A percentile compares a stretch with the other conserved stretches of the same genome.
Evolutionary conservation across 2,113 vertebrate genomes (phyloP).

Genomic region (Aythya baeri): DNA sequence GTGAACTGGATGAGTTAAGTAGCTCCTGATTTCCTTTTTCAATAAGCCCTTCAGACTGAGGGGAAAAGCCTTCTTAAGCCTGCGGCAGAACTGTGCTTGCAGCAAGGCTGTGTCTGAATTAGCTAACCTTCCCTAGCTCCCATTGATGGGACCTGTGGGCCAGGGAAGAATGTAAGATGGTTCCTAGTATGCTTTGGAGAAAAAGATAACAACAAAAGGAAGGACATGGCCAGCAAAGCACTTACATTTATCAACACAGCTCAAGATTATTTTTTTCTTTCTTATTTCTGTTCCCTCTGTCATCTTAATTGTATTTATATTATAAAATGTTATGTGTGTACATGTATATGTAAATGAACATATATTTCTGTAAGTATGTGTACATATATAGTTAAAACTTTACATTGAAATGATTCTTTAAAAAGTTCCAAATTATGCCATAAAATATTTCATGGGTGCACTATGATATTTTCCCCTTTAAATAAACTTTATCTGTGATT

Average conservation of each 20-base stretch:
- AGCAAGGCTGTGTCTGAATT: slow-evolving; percentile 7
- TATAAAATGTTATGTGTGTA: background rate
- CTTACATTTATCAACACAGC: background rate
- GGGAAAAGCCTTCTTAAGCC: background rate
- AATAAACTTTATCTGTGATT: background rate
- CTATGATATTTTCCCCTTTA: background rate
- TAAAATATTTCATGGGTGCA: background rate
- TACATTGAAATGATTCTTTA: background rate
- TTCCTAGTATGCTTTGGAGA: background rate
- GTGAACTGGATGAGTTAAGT: background rate
- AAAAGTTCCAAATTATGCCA: background rate
- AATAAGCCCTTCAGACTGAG: background rate
- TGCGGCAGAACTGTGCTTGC: background rate
- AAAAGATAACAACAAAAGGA: background rate
- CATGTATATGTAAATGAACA: background rate
- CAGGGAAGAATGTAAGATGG: background rate
- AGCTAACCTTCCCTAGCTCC: background rate
- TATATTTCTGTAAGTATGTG: background rate
- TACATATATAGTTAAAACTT: background rate
- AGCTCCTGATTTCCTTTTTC: background rate
- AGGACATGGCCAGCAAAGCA: background rate
- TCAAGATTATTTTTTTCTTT: background rate
- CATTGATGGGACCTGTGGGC: background rate
- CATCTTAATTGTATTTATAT: background rate
- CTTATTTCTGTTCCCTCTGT: background rate